These are phyloP conservation scores for Smithornis capensis DNA, from an alignment of 2,113 vertebrate species.

Conservation along the genomic window DNA sequence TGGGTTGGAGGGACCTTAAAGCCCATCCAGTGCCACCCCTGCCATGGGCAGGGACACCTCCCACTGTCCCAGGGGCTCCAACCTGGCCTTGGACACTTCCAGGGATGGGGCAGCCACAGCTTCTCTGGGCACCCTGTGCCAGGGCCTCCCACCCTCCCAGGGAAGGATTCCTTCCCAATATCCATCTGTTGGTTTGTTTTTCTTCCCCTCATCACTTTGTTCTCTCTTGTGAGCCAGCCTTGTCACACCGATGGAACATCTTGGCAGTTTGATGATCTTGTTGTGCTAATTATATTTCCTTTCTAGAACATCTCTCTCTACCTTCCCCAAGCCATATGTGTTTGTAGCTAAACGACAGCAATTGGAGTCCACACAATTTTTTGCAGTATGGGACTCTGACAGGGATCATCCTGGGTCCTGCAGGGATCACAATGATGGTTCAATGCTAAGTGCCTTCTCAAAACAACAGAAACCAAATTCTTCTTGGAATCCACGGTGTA, in stretches of 20 bases:
- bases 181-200: background rate
- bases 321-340: background rate
- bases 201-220: background rate
- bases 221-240: background rate
- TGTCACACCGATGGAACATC: background rate
- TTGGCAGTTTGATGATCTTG: background rate
- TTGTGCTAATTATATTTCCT: background rate
- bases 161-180: rapidly evolving
- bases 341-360: background rate
- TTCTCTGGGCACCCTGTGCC: background rate
- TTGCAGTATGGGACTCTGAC: background rate
- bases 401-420: background rate
- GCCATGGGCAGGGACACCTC: background rate
- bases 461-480: background rate
- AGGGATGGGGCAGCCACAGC: background rate
- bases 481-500: background rate
- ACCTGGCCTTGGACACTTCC: background rate
- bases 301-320: background rate
- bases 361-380: background rate
- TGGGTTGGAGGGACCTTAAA: background rate
- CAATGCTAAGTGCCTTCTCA: background rate
- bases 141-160: rapidly evolving
- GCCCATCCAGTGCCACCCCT: background rate
- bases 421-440: background rate
- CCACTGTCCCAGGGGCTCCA: background rate